A percentile compares a stretch with the other conserved stretches of the same genome.
phyloP scores from a whole-genome alignment of 2,797 vertebrate genomes.

The Xerus rutilus region DNA sequence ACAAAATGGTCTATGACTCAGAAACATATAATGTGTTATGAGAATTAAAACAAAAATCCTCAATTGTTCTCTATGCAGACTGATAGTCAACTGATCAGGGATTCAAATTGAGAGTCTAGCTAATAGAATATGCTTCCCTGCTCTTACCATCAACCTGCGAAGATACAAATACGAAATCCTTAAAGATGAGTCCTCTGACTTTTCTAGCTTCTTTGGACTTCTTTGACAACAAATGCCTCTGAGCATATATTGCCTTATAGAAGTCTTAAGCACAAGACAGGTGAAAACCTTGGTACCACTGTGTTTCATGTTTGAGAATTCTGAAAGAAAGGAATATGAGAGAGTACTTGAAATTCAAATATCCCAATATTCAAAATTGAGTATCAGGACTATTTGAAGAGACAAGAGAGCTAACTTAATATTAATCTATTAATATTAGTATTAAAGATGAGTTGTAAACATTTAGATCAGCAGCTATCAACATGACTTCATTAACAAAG shows the following conservation, averaged over 20 bases:
- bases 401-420: background rate
- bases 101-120: constrained; percentile 13
- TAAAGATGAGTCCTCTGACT: background rate
- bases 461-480: constrained; percentile 26
- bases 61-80: background rate
- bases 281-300: background rate
- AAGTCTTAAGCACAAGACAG: background rate
- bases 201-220: background rate
- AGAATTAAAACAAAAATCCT: background rate
- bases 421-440: background rate
- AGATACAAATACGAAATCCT: background rate
- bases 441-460: background rate
- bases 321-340: background rate
- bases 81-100: background rate
- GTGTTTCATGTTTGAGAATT: constrained; percentile 29
- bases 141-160: background rate
- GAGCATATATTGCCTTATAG: background rate
- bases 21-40: background rate
- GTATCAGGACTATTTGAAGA: background rate
- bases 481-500: background rate
- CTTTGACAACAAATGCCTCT: background rate
- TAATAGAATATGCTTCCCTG: background rate
- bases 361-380: background rate
- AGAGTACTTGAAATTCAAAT: constrained; percentile 16
- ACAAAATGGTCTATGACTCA: constrained; percentile 20